Percentiles rank a stretch among this genome's conserved stretches.
Evolutionary conservation across 2,797 vertebrate species (phyloP).

Genomic region (Linurgus olivaceus): DNA sequence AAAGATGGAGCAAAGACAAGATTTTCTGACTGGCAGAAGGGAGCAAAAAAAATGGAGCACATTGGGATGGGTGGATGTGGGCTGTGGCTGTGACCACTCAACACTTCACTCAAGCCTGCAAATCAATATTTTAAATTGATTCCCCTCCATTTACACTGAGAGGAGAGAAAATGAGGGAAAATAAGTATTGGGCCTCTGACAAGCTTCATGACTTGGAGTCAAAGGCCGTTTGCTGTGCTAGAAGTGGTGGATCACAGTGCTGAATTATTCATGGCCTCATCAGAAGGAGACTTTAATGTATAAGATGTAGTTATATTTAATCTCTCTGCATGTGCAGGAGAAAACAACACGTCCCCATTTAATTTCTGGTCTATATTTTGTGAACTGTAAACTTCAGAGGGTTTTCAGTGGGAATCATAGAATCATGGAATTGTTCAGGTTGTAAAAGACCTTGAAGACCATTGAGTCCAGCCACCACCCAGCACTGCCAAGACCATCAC

Average conservation of each 20-base stretch:
- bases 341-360: neutral
- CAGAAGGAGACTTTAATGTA: neutral
- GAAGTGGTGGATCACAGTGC: neutral
- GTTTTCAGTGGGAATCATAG: neutral
- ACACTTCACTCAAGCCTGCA: conserved; percentile 4
- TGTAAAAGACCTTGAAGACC: neutral
- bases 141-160: conserved; percentile 25
- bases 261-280: conserved; percentile 55
- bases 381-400: neutral
- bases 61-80: neutral
- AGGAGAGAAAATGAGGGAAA: conserved; percentile 25
- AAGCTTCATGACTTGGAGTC: conserved; percentile 53
- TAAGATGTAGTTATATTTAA: neutral
- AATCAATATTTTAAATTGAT: conserved; percentile 59
- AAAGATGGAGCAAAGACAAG: neutral
- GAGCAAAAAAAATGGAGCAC: neutral
- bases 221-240: conserved; percentile 12
- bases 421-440: neutral
- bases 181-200: conserved; percentile 1
- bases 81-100: conserved; percentile 19
- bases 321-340: neutral
- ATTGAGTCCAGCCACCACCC: neutral
- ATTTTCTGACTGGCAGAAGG: neutral
- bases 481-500: neutral
- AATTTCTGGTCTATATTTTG: neutral